Conservation (phyloP, 1,140 invertebrate genomes). For the Drosophila sturtevanti region DNA sequence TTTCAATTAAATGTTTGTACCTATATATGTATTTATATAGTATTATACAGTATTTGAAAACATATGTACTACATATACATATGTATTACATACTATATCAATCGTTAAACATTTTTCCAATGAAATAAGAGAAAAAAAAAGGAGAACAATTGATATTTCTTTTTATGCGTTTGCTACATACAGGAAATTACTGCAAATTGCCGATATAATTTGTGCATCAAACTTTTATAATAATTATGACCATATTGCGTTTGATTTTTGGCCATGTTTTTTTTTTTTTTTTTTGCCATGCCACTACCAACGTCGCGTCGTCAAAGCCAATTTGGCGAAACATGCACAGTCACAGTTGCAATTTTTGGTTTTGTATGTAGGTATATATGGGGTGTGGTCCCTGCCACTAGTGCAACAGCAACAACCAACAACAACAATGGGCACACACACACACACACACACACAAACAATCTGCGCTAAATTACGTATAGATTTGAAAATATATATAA, state of each 20-base stretch:
- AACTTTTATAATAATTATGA: slow-evolving; percentile 55
- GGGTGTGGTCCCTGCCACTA: slow-evolving; percentile 20
- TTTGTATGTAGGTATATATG: slow-evolving; percentile 17
- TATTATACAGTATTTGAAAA: not conserved
- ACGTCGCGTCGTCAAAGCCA: slow-evolving; percentile 41
- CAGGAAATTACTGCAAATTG: slow-evolving; percentile 56
- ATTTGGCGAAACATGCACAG: slow-evolving; percentile 50
- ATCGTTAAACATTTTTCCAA: not conserved
- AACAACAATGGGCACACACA: slow-evolving; percentile 24
- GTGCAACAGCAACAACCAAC: slow-evolving; percentile 5
- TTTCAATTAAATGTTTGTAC: slow-evolving; percentile 49
- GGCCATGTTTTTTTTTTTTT: not conserved
- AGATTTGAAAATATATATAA: not conserved
- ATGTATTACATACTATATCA: not conserved
- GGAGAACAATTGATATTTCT: slow-evolving; percentile 10
- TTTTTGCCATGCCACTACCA: not conserved
- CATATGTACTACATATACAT: not conserved
- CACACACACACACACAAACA: no score
- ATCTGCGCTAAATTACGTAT: slow-evolving; percentile 13
- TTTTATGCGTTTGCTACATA: slow-evolving; percentile 37
- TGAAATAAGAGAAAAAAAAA: not conserved
- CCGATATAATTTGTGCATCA: slow-evolving; percentile 35
- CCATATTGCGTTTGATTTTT: slow-evolving; percentile 47
- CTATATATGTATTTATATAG: not conserved
- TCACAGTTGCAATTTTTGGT: slow-evolving; percentile 27